These are phyloP conservation scores for Polydrusus tereticollis DNA, from an alignment of 2,888 invertebrate species.

Conservation along the genomic window DNA sequence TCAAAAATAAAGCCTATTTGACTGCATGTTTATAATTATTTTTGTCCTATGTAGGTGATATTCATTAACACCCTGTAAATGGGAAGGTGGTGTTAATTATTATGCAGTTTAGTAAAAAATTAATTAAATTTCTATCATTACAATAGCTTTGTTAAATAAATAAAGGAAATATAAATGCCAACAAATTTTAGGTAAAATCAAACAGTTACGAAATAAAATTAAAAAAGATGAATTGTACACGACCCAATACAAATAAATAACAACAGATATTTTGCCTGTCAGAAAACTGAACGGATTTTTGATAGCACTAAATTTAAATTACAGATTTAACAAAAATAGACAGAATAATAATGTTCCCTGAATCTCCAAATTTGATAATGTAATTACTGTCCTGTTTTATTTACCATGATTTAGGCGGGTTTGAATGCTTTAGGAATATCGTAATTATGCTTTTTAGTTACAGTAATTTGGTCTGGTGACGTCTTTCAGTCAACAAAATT, in stretches of 20 bases:
- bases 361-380: conserved; percentile 15
- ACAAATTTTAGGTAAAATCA: background rate
- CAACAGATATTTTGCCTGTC: conserved; percentile 34
- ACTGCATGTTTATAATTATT: too few relatives aligned
- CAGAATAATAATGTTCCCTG: conserved; percentile 21
- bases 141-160: too few relatives aligned
- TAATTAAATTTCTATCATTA: too few relatives aligned
- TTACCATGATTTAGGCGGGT: background rate
- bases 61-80: too few relatives aligned
- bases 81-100: too few relatives aligned
- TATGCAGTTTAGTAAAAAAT: too few relatives aligned
- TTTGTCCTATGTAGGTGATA: too few relatives aligned
- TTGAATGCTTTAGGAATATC: background rate
- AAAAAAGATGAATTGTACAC: conserved; percentile 16
- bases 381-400: background rate
- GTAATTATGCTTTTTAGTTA: background rate
- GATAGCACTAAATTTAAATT: conserved; percentile 37
- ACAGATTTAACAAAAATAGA: conserved; percentile 30
- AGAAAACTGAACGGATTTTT: conserved; percentile 35
- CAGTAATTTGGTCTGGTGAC: too few relatives aligned
- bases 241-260: conserved; percentile 23
- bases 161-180: background rate
- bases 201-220: conserved; percentile 7
- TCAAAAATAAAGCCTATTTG: too few relatives aligned
- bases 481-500: too few relatives aligned